Evolutionary conservation across 2,888 invertebrate genomes (phyloP).

Genomic region (Trissolcus japonicus): DNA sequence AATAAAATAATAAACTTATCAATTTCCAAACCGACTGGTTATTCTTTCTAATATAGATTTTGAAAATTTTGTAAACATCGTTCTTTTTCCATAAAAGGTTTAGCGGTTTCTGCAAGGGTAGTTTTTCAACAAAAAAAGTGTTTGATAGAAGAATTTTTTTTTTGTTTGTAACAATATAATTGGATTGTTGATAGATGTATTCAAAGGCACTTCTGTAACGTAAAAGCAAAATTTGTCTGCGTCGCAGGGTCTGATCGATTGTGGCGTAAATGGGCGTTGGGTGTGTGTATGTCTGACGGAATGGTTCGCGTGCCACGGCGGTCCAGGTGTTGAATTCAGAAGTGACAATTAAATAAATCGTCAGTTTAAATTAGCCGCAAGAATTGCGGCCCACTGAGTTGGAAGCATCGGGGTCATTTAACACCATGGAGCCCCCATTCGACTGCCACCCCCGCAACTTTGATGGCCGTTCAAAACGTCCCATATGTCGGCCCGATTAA

Average conservation of each 20-base stretch:
- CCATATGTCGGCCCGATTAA: conserved; percentile 65
- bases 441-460: conserved; percentile 67
- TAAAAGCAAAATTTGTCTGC: conserved; percentile 39
- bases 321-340: conserved; percentile 65
- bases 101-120: no score
- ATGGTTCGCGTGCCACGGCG: conserved; percentile 4
- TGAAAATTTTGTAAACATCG: no score
- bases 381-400: conserved; percentile 62
- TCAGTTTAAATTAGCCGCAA: conserved; percentile 69
- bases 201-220: conserved; percentile 12
- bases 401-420: conserved; percentile 66
- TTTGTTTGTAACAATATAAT: no score
- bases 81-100: no score
- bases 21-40: no score
- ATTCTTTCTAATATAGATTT: no score
- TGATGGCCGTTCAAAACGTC: conserved; percentile 57
- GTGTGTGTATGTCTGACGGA: conserved; percentile 7
- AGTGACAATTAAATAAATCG: conserved; percentile 69
- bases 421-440: conserved; percentile 68
- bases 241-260: conserved; percentile 51
- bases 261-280: conserved; percentile 51
- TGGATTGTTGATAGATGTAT: background rate
- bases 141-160: no score
- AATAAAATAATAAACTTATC: no score
- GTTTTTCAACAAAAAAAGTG: no score